phyloP scores from a whole-genome alignment of 2,797 vertebrate genomes.

The Falco rusticolus region DNA sequence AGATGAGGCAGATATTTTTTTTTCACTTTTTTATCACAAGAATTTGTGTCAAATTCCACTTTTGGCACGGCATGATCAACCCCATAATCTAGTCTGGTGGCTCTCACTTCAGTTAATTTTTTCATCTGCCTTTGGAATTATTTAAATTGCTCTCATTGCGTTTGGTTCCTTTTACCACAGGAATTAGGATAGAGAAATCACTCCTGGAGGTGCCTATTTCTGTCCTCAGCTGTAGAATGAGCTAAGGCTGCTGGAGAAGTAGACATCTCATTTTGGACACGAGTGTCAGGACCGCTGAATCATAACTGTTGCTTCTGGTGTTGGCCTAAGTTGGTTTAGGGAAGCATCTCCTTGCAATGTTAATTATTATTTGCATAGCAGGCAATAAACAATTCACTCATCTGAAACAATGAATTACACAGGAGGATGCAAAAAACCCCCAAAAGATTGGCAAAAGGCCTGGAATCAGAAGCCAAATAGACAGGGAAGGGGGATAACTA shows the following conservation, averaged over 20 bases:
- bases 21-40: neutral
- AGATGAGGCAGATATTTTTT: neutral
- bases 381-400: slow-evolving; percentile 35
- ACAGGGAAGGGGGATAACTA: slow-evolving; percentile 2
- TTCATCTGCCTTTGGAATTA: neutral
- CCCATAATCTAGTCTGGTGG: too few relatives aligned
- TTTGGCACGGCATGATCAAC: neutral
- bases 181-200: neutral
- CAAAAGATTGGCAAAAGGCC: neutral
- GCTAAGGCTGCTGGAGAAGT: neutral
- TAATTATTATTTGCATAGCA: neutral
- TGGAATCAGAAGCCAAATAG: slow-evolving; percentile 34
- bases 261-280: neutral
- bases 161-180: neutral
- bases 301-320: neutral
- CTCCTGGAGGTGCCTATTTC: neutral
- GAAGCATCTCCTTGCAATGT: neutral
- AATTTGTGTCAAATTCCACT: neutral
- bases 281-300: neutral
- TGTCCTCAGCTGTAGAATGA: neutral
- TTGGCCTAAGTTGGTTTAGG: neutral
- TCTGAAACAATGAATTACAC: slow-evolving; percentile 42
- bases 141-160: rapidly evolving
- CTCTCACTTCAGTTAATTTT: neutral
- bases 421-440: neutral